Evolutionary conservation across 2,888 invertebrate species (phyloP).

Genomic region (Melinaea marsaeus): DNA sequence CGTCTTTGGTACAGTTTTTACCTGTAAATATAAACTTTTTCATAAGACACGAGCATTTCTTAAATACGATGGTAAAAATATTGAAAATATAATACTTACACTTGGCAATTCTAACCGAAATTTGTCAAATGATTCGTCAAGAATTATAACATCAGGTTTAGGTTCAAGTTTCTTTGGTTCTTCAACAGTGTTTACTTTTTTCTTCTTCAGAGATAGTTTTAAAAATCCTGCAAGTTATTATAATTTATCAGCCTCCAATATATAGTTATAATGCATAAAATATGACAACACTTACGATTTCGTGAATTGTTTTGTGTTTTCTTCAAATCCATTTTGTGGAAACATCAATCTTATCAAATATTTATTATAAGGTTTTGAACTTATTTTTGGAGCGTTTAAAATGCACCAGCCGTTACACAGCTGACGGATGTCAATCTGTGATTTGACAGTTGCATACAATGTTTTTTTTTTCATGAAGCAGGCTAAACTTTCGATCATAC

Average conservation of each 20-base stretch:
- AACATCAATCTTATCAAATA: not conserved
- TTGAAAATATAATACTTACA: slow-evolving; percentile 43
- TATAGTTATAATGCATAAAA: not conserved
- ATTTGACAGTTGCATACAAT: not conserved
- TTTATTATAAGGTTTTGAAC: slow-evolving; percentile 3
- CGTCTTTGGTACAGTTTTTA: slow-evolving; percentile 42
- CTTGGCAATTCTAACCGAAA: slow-evolving; percentile 46
- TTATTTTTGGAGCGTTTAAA: slow-evolving; percentile 7
- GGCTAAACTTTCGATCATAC: too few species aligned
- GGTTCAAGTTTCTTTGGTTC: slow-evolving; percentile 44
- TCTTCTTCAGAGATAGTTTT: slow-evolving; percentile 65
- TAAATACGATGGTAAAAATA: too few species aligned
- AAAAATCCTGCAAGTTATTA: slow-evolving; percentile 51
- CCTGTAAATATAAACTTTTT: slow-evolving; percentile 34
- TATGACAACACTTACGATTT: slow-evolving; percentile 46
- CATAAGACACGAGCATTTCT: too few species aligned
- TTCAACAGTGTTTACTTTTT: slow-evolving; percentile 42
- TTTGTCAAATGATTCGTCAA: slow-evolving; percentile 67
- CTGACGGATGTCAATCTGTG: not conserved
- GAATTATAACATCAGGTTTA: slow-evolving; percentile 55
- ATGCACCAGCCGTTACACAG: slow-evolving; percentile 11
- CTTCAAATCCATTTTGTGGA: slow-evolving; percentile 46
- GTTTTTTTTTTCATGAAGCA: too few species aligned
- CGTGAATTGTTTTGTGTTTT: slow-evolving; percentile 41
- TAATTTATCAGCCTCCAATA: not conserved